Evolutionary conservation across 2,113 vertebrate species (phyloP).

Genomic region (Probosciger aterrimus): DNA sequence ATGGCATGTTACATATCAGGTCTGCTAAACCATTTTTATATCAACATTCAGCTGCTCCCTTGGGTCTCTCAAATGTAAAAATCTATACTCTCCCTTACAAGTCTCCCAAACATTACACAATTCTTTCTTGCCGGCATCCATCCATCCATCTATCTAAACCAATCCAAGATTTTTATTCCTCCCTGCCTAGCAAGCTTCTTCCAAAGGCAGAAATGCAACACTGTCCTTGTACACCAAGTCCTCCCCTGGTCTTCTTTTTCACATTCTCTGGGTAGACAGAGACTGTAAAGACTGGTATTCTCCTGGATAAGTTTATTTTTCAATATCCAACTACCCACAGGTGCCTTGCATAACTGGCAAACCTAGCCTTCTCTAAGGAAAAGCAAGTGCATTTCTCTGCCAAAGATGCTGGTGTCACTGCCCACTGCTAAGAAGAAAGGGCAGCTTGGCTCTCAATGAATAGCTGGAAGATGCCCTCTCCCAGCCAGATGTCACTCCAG

Average conservation of each 20-base stretch:
- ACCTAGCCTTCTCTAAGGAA: neutral
- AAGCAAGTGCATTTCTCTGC: neutral
- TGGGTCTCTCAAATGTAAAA: neutral
- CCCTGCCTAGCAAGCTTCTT: neutral
- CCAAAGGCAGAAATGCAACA: neutral
- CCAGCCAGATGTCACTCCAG: neutral
- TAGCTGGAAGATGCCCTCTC: neutral
- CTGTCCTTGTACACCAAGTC: neutral
- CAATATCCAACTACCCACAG: neutral
- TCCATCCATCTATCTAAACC: neutral
- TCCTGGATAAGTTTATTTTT: neutral
- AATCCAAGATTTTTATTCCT: neutral
- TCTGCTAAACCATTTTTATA: neutral
- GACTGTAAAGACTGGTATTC: neutral
- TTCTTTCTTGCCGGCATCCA: neutral
- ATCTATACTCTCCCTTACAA: neutral
- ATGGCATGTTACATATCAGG: neutral
- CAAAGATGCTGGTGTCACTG: neutral
- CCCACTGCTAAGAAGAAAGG: neutral
- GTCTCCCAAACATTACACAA: neutral
- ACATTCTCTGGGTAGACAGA: accelerated
- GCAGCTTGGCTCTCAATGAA: neutral
- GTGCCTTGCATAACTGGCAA: neutral
- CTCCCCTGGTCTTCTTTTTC: neutral
- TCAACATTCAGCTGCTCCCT: neutral